These are phyloP conservation scores for Stictocephala bisonia DNA, from an alignment of 2,888 invertebrate species.

Conservation along the genomic window DNA sequence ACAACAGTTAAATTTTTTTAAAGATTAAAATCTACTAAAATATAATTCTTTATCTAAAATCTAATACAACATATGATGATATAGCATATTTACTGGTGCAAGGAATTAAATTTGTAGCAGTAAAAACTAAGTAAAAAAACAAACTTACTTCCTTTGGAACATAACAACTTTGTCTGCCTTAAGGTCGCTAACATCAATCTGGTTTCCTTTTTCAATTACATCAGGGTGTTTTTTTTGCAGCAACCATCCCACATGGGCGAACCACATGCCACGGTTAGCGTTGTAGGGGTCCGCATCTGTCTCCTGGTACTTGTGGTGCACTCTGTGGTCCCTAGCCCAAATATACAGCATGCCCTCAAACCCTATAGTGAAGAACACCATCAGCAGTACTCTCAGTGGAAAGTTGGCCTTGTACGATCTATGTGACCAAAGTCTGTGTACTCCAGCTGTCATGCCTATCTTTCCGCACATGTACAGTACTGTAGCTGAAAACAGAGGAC, in stretches of 20 bases:
- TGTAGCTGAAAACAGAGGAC: not conserved
- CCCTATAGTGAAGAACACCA: slow-evolving; percentile 36
- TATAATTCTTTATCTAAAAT: too few relatives aligned
- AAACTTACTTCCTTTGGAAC: slow-evolving; percentile 88
- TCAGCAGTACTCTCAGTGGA: slow-evolving; percentile 39
- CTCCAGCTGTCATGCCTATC: slow-evolving; percentile 43
- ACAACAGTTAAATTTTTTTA: too few relatives aligned
- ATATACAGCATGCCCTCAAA: slow-evolving; percentile 35
- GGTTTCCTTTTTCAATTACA: slow-evolving; percentile 85
- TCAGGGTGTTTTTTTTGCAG: slow-evolving; percentile 90
- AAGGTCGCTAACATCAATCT: slow-evolving; percentile 86
- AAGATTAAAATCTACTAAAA: too few relatives aligned
- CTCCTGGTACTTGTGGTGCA: slow-evolving; percentile 66
- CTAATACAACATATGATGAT: too few relatives aligned
- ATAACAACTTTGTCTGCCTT: slow-evolving; percentile 80
- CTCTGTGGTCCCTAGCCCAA: slow-evolving; percentile 65
- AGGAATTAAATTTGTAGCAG: too few relatives aligned
- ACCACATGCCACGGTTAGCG: slow-evolving; percentile 68
- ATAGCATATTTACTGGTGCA: too few relatives aligned
- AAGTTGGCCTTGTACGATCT: slow-evolving; percentile 42
- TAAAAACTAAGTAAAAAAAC: too few relatives aligned
- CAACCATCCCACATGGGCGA: slow-evolving; percentile 72
- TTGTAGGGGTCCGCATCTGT: slow-evolving; percentile 66
- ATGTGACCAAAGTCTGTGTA: slow-evolving; percentile 41
- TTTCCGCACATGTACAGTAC: slow-evolving; percentile 28